Percentiles rank a stretch among this genome's conserved stretches.
Evolutionary conservation across 2,113 vertebrate genomes (phyloP).

Genomic region (Tinamus guttatus): DNA sequence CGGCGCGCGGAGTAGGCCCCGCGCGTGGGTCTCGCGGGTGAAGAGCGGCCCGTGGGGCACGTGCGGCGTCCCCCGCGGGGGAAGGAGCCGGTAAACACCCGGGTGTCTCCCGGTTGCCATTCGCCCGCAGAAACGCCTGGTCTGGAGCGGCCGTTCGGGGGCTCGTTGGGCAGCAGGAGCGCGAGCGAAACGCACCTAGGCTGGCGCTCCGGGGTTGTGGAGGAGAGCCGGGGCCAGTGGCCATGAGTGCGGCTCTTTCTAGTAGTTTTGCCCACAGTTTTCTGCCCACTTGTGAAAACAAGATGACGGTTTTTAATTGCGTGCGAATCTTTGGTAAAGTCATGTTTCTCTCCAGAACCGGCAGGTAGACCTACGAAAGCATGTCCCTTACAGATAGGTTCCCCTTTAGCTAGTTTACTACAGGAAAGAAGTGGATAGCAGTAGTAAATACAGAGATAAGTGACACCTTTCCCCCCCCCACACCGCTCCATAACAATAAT

Average conservation of each 20-base stretch:
- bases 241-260: neutral
- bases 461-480: neutral
- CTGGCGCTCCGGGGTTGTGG: neutral
- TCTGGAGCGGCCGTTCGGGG: neutral
- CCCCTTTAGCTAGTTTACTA: neutral
- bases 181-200: neutral
- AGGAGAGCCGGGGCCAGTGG: neutral
- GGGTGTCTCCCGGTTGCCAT: constrained; percentile 13
- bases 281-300: neutral
- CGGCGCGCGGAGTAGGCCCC: too few species aligned
- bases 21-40: too few species aligned
- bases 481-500: neutral
- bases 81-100: too few species aligned
- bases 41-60: too few species aligned
- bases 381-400: neutral
- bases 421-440: constrained; percentile 18
- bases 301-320: neutral
- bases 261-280: constrained; percentile 35
- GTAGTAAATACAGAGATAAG: neutral
- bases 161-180: constrained; percentile 25
- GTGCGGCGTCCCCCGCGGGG: too few species aligned
- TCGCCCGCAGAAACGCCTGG: neutral
- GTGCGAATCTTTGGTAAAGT: rapidly evolving
- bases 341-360: neutral
- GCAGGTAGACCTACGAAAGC: neutral